These are phyloP conservation scores for Hyppa rectilinea DNA, from an alignment of 2,888 invertebrate species.

Conservation along the genomic window DNA sequence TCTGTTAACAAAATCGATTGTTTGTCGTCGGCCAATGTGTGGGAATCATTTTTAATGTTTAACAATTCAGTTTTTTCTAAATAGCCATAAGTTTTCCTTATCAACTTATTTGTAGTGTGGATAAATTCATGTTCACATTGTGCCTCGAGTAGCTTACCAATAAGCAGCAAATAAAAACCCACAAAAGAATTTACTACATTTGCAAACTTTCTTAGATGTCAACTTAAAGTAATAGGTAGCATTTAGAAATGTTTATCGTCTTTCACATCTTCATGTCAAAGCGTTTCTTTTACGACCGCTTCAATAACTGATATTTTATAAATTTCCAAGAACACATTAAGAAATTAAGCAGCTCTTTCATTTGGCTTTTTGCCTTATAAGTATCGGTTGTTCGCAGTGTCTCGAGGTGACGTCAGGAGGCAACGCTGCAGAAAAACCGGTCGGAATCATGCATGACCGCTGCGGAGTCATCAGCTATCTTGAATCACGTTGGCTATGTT, in stretches of 20 bases:
- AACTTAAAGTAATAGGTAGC: conserved; percentile 20
- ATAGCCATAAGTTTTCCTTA: background rate
- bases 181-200: conserved; percentile 26
- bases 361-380: conserved; percentile 74
- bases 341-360: conserved; percentile 68
- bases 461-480: conserved; percentile 82
- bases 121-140: conserved; percentile 18
- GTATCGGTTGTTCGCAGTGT: conserved; percentile 73
- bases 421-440: conserved; percentile 85
- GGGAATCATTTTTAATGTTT: conserved; percentile 32
- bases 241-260: conserved; percentile 34
- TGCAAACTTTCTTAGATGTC: conserved; percentile 27
- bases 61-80: conserved; percentile 10
- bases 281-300: conserved; percentile 31
- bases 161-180: conserved; percentile 16
- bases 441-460: conserved; percentile 83
- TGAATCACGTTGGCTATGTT: conserved; percentile 79
- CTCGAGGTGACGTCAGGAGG: conserved; percentile 81
- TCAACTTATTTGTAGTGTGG: background rate
- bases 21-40: conserved; percentile 45
- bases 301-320: conserved; percentile 48
- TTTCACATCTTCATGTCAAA: conserved; percentile 40
- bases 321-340: conserved; percentile 64
- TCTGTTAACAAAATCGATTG: conserved; percentile 56
- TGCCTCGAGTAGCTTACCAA: conserved; percentile 16